Evolutionary conservation across 2,797 vertebrate genomes (phyloP).

Genomic region (Manis pentadactyla): DNA sequence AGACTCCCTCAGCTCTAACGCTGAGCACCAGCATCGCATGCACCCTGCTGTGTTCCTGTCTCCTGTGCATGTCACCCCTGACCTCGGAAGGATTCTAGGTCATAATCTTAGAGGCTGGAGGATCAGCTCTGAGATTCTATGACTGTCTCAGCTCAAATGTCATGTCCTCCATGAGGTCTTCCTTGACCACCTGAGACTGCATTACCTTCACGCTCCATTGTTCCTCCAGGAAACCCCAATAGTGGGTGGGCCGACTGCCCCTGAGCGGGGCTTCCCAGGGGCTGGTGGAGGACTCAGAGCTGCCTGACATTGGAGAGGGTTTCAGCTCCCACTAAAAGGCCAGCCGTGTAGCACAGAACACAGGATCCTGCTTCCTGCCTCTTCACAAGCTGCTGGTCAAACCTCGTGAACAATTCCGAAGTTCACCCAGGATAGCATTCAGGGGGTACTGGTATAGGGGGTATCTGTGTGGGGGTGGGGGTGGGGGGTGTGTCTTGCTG

Average conservation of each 20-base stretch:
- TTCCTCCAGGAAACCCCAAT: neutral
- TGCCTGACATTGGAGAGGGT: neutral
- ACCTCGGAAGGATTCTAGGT: neutral
- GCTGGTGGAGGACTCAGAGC: neutral
- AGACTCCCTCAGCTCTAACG: neutral
- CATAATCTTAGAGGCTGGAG: neutral
- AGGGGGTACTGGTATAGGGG: too few relatives aligned
- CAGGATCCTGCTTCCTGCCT: neutral
- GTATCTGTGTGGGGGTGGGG: too few relatives aligned
- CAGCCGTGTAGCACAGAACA: fast-evolving
- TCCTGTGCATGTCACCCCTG: too few relatives aligned
- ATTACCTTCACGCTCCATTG: fast-evolving
- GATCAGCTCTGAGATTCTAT: neutral
- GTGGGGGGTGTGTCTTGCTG: neutral
- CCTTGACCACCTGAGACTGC: neutral
- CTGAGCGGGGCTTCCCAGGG: neutral
- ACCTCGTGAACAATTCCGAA: neutral
- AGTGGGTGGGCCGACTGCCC: neutral
- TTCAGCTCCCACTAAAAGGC: neutral
- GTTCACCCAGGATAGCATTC: neutral
- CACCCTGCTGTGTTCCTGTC: neutral
- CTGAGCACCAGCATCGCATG: neutral
- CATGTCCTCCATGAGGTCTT: neutral
- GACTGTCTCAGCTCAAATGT: neutral
- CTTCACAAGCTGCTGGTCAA: neutral